Base-by-base conservation (phyloP, 2,113 vertebrate species). In the Python bivittatus region DNA sequence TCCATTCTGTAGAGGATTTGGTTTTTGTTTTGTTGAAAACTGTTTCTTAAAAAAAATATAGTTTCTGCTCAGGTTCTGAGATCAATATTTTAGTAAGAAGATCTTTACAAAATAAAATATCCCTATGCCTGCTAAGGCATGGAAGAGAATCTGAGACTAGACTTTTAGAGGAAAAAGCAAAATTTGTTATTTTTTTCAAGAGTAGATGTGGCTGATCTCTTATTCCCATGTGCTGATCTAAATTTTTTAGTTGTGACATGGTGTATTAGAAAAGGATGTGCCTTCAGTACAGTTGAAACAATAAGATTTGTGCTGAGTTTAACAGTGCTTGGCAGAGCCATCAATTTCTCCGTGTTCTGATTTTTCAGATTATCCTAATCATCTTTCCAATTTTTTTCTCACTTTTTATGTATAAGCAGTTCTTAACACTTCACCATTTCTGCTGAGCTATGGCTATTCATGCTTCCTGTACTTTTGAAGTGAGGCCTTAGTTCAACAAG, bases 391-490 rank as follows among this genome's bases (percentile, higher is more conserved):
- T 92, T 84, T 4, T 61, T 3, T 89, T 88, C 54, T 56, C 92
- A 90, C 27, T 87, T 33, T 10, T 44, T 23, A 0, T 33, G 8
- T 20, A 0, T 3, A 10, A 56, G 11, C 1, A 0, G 1, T 86
- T 58, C 1, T 91, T 97, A 97, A 91, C 95, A 91, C 42, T 56
- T 23, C 29, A 15, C 3, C 33, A 72, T 94, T 42, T 48, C 79
- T 0, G 91, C 12, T 23, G 96, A 97, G 7, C 96, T 68, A 9
- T 97, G 97, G 97, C 9, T 10, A 42, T 42, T 79, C 72, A 98
- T 98, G 7, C 95, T 96, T 0, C 98, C 97, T 68, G 99, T 96
- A 88, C 96, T 96, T 29, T 98, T 95, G 92, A 98, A 96, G 23
- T 84, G 94, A 52, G 97, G 97, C 84, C 96, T 98, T 95, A 97